Conservation (phyloP, 2,888 invertebrate genomes). For the Ophioninae sp. region DNA sequence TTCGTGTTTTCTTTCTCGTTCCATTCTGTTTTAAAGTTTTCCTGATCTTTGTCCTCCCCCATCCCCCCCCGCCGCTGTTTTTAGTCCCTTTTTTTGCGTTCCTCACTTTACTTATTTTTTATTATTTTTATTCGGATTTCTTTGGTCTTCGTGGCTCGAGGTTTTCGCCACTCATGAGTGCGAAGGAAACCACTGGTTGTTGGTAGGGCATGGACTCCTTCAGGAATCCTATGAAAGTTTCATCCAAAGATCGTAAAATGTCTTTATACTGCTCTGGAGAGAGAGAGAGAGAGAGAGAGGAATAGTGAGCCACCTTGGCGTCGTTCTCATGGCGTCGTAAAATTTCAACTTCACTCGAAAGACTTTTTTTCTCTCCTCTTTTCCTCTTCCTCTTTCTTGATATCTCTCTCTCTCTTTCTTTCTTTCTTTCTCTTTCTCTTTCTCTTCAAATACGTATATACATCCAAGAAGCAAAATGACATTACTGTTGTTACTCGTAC, state of each 20-base stretch:
- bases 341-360: slow-evolving; percentile 62
- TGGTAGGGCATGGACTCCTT: slow-evolving; percentile 28
- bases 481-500: slow-evolving; percentile 39
- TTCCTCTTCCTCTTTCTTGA: not conserved
- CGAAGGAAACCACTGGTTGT: slow-evolving; percentile 48
- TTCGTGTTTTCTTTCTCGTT: slow-evolving; percentile 47
- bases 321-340: slow-evolving; percentile 53
- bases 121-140: slow-evolving; percentile 25
- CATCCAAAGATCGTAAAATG: slow-evolving; percentile 72
- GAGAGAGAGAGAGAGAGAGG: slow-evolving; percentile 18
- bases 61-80: not conserved
- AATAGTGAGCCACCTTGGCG: slow-evolving; percentile 27
- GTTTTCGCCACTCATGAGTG: slow-evolving; percentile 34
- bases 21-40: slow-evolving; percentile 48
- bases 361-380: slow-evolving; percentile 40
- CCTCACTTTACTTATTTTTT: slow-evolving; percentile 19
- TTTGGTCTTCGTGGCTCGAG: slow-evolving; percentile 26
- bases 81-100: slow-evolving; percentile 9
- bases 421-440: slow-evolving; percentile 29
- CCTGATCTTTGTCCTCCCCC: slow-evolving; percentile 9
- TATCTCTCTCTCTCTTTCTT: slow-evolving; percentile 7
- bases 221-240: slow-evolving; percentile 69
- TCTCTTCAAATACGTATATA: slow-evolving; percentile 10
- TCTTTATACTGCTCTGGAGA: slow-evolving; percentile 65
- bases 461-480: slow-evolving; percentile 9